Evolutionary conservation across 2,888 invertebrate species (phyloP), one percentile per base, ranked within the genome.

Genomic region (Perdita meconis): DNA sequence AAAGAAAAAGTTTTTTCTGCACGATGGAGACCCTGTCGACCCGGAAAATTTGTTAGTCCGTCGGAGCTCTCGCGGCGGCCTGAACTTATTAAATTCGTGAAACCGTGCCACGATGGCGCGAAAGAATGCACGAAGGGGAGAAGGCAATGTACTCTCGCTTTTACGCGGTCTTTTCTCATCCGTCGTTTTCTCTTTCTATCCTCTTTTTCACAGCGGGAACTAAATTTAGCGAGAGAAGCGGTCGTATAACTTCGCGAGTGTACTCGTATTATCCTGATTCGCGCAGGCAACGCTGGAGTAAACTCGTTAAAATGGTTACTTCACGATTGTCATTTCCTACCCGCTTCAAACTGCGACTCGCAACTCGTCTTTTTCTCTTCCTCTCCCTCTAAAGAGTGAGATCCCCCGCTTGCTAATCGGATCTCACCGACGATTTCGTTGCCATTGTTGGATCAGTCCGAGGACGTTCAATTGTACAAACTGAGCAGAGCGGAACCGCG

Each of bases 181-280:
- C 42, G 10, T 59, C 26, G 40, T 47, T 64, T 16, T 71, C 72
- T 68, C 77, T 79, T 82, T 56, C 63, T 77, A 78, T 63, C 71
- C 51, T 53, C 79, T 78, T 75, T 82, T 66, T 68, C 26, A 19
- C n/a, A n/a, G 42, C 8, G 65, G 40, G 65, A 64, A 83, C 87
- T 88, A 88, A 88, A 86, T 88, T 87, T 87, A 88, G 85, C 84
- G 63, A 60, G 65, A 79, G 74, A n/a, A 83, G 80, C 47, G 47
- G 47, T 77, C 81, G 78, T 64, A 71, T 75, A 71, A 84, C 74
- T 75, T 73, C 40, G 75, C 69, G 75, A 84, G 68, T 65, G 60
- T 50, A 65, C 76, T 77, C 65, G 69, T 72, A 66, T 79, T 80
- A 83, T 75, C 51, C 78, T 65, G 77, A 79, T 79, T 77, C 78